These are phyloP conservation scores for Dendrolimus punctatus DNA, from an alignment of 1,140 invertebrate species.

Conservation along the genomic window DNA sequence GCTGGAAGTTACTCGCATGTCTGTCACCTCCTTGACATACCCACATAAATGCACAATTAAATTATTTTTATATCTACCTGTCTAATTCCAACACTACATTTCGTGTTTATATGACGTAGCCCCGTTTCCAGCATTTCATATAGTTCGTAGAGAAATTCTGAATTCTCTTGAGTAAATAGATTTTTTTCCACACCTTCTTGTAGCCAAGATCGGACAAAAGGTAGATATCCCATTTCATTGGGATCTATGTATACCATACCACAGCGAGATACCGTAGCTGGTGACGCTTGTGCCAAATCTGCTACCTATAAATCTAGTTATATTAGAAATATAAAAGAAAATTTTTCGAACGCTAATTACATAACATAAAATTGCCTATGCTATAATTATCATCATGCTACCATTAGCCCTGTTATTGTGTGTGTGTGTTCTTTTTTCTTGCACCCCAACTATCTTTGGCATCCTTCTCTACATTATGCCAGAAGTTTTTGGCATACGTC, in stretches of 20 bases:
- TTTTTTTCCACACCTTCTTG: constrained; percentile 39
- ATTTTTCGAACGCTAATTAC: too few relatives aligned
- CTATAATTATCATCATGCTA: too few relatives aligned
- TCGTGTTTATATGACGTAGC: constrained; percentile 62
- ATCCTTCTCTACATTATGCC: too few relatives aligned
- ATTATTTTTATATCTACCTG: constrained; percentile 32
- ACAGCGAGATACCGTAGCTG: constrained; percentile 88
- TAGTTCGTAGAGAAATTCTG: constrained; percentile 71
- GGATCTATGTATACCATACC: constrained; percentile 95
- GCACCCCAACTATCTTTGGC: too few relatives aligned
- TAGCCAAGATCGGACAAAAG: constrained; percentile 56
- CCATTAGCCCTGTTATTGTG: too few relatives aligned
- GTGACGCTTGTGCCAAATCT: constrained; percentile 88
- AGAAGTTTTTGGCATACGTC: too few relatives aligned
- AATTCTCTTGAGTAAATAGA: constrained; percentile 65
- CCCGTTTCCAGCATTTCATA: constrained; percentile 74
- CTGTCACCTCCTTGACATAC: constrained; percentile 3
- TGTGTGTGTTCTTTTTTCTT: too few relatives aligned
- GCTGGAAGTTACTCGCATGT: too few relatives aligned
- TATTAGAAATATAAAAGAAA: too few relatives aligned
- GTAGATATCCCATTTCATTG: constrained; percentile 76
- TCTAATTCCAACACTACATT: constrained; percentile 53
- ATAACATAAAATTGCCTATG: too few relatives aligned
- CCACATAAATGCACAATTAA: neutral
- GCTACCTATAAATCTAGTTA: constrained; percentile 74